Percentiles rank a stretch among this genome's conserved stretches.
phyloP scores from a whole-genome alignment of 2,113 vertebrate species.

The Oncorhynchus gorbuscha region DNA sequence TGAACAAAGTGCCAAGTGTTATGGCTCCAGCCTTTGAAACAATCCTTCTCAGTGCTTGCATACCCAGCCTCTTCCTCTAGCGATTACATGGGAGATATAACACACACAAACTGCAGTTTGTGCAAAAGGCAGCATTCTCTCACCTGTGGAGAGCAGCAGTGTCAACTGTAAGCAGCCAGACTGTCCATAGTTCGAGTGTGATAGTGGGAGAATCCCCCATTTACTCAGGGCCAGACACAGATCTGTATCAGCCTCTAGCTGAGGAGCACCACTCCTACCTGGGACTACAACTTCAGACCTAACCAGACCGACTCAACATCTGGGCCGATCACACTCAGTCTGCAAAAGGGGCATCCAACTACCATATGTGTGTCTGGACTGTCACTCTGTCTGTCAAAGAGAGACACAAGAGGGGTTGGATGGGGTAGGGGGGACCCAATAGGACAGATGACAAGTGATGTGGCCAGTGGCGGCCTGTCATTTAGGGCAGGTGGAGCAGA shows the following conservation, averaged over 20 bases:
- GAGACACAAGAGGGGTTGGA: too few relatives aligned
- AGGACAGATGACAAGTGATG: too few relatives aligned
- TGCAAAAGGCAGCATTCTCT: background rate
- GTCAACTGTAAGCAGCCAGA: background rate
- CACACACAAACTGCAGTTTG: background rate
- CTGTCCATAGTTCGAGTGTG: background rate
- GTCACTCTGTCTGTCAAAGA: too few relatives aligned
- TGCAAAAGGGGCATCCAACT: too few relatives aligned
- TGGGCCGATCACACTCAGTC: too few relatives aligned
- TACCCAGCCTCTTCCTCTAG: background rate
- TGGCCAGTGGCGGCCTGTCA: too few relatives aligned
- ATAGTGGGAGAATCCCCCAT: background rate
- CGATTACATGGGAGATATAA: background rate
- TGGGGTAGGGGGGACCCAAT: too few relatives aligned
- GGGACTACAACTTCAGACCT: too few relatives aligned
- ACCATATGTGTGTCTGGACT: too few relatives aligned
- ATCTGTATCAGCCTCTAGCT: background rate
- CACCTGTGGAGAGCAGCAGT: background rate
- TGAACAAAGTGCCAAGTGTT: background rate
- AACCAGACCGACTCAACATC: too few relatives aligned
- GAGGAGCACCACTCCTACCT: background rate
- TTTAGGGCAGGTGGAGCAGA: too few relatives aligned
- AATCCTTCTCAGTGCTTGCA: background rate
- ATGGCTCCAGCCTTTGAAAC: background rate
- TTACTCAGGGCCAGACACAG: background rate